Evolutionary conservation across 2,113 vertebrate genomes (phyloP).

Genomic region (Acanthisitta chloris): DNA sequence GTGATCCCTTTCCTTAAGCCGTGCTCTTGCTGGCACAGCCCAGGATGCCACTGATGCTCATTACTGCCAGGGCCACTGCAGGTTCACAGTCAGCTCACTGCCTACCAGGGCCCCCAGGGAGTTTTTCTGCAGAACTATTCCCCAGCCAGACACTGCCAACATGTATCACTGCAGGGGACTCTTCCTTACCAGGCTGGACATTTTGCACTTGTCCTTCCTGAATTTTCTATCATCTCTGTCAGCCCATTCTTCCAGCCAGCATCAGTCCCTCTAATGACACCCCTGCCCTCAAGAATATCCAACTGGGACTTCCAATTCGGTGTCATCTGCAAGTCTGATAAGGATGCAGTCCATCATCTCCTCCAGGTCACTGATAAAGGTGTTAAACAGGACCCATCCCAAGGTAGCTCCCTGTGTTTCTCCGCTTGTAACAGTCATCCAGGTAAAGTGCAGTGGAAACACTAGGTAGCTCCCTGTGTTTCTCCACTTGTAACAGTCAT

Average conservation of each 20-base stretch:
- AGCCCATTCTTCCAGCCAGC: background rate
- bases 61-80: background rate
- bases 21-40: background rate
- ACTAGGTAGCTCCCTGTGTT: background rate
- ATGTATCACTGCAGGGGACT: background rate
- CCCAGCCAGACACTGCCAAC: background rate
- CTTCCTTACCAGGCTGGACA: background rate
- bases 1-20: background rate
- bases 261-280: background rate
- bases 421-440: background rate
- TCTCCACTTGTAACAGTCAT: background rate
- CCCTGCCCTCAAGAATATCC: background rate
- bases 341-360: background rate
- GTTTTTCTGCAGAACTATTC: background rate
- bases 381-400: background rate
- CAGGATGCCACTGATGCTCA: background rate
- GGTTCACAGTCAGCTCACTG: background rate
- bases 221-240: background rate
- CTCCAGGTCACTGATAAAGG: background rate
- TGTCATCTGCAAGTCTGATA: background rate
- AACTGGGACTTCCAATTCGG: background rate
- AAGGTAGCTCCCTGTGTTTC: background rate
- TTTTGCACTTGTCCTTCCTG: background rate
- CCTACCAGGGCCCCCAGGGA: fast-evolving
- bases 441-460: background rate